Base-by-base conservation (phyloP, 2,888 invertebrate species). In the Rhyacophila evoluta region DNA sequence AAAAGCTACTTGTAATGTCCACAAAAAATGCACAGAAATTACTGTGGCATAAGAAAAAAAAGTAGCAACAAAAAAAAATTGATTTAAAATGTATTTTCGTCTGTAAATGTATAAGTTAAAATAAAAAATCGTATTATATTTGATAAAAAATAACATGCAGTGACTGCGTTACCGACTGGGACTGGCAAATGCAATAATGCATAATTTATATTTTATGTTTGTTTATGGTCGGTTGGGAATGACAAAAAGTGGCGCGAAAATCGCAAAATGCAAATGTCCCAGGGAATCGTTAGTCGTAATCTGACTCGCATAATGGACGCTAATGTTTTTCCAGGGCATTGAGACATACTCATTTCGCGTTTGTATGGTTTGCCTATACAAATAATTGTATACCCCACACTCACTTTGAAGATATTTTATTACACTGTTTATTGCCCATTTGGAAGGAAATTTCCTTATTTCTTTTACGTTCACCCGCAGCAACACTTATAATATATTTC, bases 201-300 rank as follows among this genome's bases (percentile, higher is more conserved):
- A 10, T 55, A 55, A 1, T 55, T 25, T 19, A 6, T 41, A 41
- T 41, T 41, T 41, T 19, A 41, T 41, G 19, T 41, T 41, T 55
- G 55, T 55, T 55, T 55, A 55, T 55, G 55, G 25, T 19, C 19
- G 25, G 25, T 25, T 25, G 55, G 55, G 55, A 55, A 55, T 55
- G 55, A 55, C 25, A 55, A 19, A 55, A 55, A 25, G 25, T 55
- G 19, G 25, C 8, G 55, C 19, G 55, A 55, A 19, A 55, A 19
- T 19, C 15, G 5, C 55, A 68, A 72, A 67, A 39, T 27, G 71
- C 72, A 70, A 55, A 75, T 78, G 75, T 80, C 80, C 15, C 38
- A 75, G 80, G 80, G 55, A 69, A 67, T 77, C 80, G 77, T 80
- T 80, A 77, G 75, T 80, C 72, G 80, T 77, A 80, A 80, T 80